These are phyloP conservation scores for Cinclus mexicanus DNA, from an alignment of 2,113 vertebrate species.

Conservation along the genomic window DNA sequence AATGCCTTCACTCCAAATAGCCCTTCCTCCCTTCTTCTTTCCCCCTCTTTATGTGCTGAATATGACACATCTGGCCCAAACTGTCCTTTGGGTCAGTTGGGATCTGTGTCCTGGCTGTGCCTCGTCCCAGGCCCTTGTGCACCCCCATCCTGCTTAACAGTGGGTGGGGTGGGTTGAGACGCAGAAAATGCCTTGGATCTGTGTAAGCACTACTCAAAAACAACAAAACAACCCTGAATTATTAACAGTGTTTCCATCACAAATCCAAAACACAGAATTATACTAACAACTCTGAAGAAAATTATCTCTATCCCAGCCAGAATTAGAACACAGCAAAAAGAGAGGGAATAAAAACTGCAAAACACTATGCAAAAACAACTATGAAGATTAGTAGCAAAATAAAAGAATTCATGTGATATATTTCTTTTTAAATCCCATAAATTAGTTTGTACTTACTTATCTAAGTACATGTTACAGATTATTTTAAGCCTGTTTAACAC, in stretches of 20 bases:
- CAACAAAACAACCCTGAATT: background rate
- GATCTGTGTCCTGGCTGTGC: background rate
- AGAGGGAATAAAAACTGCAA: background rate
- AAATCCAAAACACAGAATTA: background rate
- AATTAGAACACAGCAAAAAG: background rate
- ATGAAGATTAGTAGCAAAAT: background rate
- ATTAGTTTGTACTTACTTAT: background rate
- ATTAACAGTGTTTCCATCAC: background rate
- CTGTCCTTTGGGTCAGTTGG: background rate
- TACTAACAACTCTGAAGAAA: background rate
- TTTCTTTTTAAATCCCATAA: background rate
- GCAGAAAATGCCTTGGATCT: background rate
- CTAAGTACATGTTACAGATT: background rate
- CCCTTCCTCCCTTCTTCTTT: background rate
- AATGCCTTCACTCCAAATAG: background rate
- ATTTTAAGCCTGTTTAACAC: background rate
- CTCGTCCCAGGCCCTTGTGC: background rate
- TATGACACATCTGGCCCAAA: background rate
- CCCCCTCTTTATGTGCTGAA: background rate
- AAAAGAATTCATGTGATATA: rapidly evolving
- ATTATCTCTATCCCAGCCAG: background rate
- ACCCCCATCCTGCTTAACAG: background rate
- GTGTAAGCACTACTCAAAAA: background rate
- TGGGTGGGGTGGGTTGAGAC: background rate
- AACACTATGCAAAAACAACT: background rate